Conservation (phyloP, 2,113 vertebrate genomes). For the Chionodraco myersi region DNA sequence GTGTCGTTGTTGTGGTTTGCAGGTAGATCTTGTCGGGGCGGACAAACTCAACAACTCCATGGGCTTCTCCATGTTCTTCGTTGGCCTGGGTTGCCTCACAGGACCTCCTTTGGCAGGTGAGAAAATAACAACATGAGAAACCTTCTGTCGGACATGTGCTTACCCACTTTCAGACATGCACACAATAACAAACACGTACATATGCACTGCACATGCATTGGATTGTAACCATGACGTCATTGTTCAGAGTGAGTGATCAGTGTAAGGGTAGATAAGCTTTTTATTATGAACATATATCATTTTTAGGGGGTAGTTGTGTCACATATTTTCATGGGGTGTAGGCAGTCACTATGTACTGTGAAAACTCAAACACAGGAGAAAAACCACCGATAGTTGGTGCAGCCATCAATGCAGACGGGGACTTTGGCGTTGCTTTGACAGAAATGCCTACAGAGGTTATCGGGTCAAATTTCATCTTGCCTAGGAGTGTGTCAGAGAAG, state of each 20-base stretch:
- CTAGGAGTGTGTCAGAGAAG: slow-evolving; percentile 15
- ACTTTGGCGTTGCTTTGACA: slow-evolving; percentile 30
- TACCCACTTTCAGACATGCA: slow-evolving; percentile 34
- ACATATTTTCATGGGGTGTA: slow-evolving; percentile 41
- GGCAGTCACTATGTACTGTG: slow-evolving; percentile 21
- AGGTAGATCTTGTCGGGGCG: slow-evolving; percentile 91
- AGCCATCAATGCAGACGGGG: slow-evolving; percentile 4
- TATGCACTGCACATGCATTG: slow-evolving; percentile 24
- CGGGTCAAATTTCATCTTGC: slow-evolving; percentile 53
- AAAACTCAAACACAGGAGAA: slow-evolving; percentile 51
- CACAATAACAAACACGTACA: slow-evolving; percentile 31
- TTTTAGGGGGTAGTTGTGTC: slow-evolving; percentile 9
- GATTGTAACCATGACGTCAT: slow-evolving; percentile 4
- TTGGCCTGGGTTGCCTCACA: slow-evolving; percentile 88
- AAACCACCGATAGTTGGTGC: slow-evolving; percentile 52
- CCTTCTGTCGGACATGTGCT: slow-evolving; percentile 17
- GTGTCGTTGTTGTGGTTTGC: slow-evolving; percentile 32
- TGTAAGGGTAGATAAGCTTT: slow-evolving; percentile 8
- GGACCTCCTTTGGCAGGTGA: slow-evolving; percentile 94
- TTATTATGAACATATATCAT: neutral
- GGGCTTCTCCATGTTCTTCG: slow-evolving; percentile 92
- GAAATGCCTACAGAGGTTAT: slow-evolving; percentile 39
- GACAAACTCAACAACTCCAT: slow-evolving; percentile 88
- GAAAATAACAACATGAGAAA: slow-evolving; percentile 51
- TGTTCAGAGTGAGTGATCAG: slow-evolving; percentile 15